phyloP scores from a whole-genome alignment of 2,888 invertebrate species.

The Salticus scenicus region DNA sequence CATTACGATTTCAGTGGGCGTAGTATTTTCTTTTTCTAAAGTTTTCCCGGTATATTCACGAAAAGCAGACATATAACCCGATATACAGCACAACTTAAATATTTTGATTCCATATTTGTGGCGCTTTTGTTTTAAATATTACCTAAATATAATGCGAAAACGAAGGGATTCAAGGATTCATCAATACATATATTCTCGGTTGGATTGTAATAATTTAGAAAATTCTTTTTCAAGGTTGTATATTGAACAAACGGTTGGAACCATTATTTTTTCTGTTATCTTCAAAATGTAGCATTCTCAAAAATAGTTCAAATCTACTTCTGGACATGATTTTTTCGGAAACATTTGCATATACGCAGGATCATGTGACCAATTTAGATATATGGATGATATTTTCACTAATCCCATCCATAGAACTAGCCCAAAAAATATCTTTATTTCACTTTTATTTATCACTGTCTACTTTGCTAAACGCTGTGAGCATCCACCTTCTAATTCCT shows the following conservation, averaged over 20 bases:
- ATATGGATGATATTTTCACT: constrained; percentile 4
- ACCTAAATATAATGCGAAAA: constrained; percentile 29
- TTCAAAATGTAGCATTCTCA: constrained; percentile 7
- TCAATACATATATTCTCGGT: constrained; percentile 16
- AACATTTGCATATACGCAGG: constrained; percentile 11
- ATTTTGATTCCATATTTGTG: constrained; percentile 19
- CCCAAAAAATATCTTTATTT: constrained; percentile 9
- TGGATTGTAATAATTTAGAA: constrained; percentile 22
- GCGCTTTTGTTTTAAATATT: constrained; percentile 29
- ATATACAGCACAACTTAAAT: constrained; percentile 16
- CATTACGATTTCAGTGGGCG: constrained; percentile 28
- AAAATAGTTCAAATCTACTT: constrained; percentile 16
- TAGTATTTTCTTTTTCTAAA: constrained; percentile 28
- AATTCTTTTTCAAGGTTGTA: constrained; percentile 19
- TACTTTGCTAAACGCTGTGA: background rate
- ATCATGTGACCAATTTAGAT: constrained; percentile 17
- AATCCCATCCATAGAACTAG: constrained; percentile 18
- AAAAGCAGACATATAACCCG: constrained; percentile 17
- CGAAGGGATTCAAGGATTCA: constrained; percentile 13
- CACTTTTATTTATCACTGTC: constrained; percentile 15
- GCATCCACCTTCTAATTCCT: constrained; percentile 1
- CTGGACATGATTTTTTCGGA: constrained; percentile 7
- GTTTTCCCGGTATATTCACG: constrained; percentile 21
- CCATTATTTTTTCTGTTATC: constrained; percentile 7
- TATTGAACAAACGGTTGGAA: constrained; percentile 21